Percentiles rank a stretch among this genome's conserved stretches.
Evolutionary conservation across 2,888 invertebrate genomes (phyloP).

Genomic region (Atrina japonica): DNA sequence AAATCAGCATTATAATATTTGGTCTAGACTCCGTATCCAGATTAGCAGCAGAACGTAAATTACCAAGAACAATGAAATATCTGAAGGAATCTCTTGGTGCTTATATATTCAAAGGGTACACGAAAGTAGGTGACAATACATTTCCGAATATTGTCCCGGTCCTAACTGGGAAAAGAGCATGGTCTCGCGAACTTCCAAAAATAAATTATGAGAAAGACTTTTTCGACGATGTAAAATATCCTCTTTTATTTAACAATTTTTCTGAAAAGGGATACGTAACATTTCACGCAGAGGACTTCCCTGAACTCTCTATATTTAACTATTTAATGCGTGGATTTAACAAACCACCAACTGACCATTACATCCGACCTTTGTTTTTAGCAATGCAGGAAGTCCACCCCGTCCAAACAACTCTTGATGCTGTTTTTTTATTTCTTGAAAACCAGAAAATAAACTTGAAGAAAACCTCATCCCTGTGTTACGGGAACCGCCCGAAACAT

Average conservation of each 20-base stretch:
- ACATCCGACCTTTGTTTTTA: conserved; percentile 87
- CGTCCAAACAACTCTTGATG: conserved; percentile 5
- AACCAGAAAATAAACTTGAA: conserved; percentile 23
- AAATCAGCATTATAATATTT: conserved; percentile 25
- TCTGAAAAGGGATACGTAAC: conserved; percentile 88
- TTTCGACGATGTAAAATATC: conserved; percentile 81
- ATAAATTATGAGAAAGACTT: conserved; percentile 27
- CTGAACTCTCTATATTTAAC: conserved; percentile 89
- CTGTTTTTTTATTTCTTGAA: conserved; percentile 21
- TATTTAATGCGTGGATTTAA: conserved; percentile 88
- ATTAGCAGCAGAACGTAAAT: conserved; percentile 40
- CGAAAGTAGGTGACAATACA: conserved; percentile 52
- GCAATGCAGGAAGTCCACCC: conserved; percentile 82
- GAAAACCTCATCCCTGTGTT: conserved; percentile 30
- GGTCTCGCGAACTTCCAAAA: conserved; percentile 7
- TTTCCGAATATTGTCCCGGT: conserved; percentile 54
- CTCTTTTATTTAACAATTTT: conserved; percentile 91
- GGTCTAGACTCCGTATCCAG: conserved; percentile 38
- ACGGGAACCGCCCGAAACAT: conserved; percentile 29
- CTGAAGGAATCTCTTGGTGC: conserved; percentile 44
- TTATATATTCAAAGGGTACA: conserved; percentile 54
- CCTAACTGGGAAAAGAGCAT: conserved; percentile 42
- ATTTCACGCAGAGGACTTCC: conserved; percentile 90
- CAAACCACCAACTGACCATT: conserved; percentile 90
- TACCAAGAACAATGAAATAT: conserved; percentile 50